Base-by-base conservation (phyloP, 2,113 vertebrate species). In the Orientallactaga bullata region DNA sequence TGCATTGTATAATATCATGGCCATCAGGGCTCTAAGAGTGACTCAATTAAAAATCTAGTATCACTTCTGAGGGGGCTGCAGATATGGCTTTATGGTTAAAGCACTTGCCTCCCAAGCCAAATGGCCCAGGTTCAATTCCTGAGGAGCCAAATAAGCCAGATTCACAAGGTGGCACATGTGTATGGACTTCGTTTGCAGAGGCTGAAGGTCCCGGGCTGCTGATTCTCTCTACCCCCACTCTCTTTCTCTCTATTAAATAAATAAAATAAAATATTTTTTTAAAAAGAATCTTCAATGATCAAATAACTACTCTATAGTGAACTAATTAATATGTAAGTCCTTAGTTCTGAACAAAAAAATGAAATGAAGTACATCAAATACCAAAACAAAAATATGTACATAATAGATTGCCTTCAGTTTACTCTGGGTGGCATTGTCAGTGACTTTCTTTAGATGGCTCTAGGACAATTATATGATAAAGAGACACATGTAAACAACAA, bases 321-420 rank as follows among this genome's bases (percentile, higher is more conserved):
- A 55, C 55, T 16, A 55, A 55, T 15, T 55, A 55, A 16, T 16
- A 55, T 12, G 10, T 55, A 55, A 71, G 60, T 76, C 15, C 5
- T 87, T 90, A 81, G 78, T 86, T 65, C 12, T 24, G 6, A 65
- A 85, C 71, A 85, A 93, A 85, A 93, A 88, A 85, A n/a, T 51
- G 42, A 66, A 91, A 81, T 26, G 16, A 76, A 28, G 1, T 77
- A 74, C 92, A 58, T n/a, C 13, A 85, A 28, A 28, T 66, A 42
- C 0, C 65, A 71, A 11, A 77, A 58, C 32, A 72, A 15, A 71
- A 66, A 71, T 21, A 18, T 65, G n/a, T 84, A 39, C 1, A 23
- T 55, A 74, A 10, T 65, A 51, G 32, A 65, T 76, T 74, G 2
- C 21, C 17, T 65, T 65, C 7, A 35, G 17, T 71, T 6, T 71